phyloP scores from a whole-genome alignment of 2,888 invertebrate species.

The Scaptomyza tumidula region DNA sequence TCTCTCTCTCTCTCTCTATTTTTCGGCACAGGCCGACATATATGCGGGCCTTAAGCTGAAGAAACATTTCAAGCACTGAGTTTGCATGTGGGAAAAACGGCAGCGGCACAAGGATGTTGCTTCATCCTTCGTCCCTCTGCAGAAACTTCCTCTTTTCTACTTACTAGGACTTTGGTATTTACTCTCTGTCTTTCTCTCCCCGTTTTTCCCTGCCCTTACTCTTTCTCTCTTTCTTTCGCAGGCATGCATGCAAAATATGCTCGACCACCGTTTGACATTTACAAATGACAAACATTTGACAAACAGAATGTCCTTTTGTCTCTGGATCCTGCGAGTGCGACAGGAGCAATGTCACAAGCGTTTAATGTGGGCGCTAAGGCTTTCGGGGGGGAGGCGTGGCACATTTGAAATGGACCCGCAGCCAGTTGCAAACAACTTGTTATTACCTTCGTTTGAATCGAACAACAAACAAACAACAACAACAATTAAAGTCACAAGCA shows the following conservation, averaged over 20 bases:
- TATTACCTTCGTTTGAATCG: conserved; percentile 11
- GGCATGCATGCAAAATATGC: conserved; percentile 72
- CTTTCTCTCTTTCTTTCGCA: too few relatives aligned
- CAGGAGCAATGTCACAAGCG: conserved; percentile 55
- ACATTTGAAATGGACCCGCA: conserved; percentile 32
- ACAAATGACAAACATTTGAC: conserved; percentile 81
- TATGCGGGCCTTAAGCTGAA: conserved; percentile 68
- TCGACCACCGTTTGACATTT: conserved; percentile 79
- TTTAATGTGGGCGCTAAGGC: conserved; percentile 56
- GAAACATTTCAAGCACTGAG: conserved; percentile 50
- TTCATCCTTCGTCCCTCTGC: not conserved
- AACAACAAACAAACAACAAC: conserved; percentile 15
- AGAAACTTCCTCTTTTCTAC: conserved; percentile 13
- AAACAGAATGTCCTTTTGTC: conserved; percentile 67
- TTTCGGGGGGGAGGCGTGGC: conserved; percentile 22
- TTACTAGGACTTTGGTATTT: conserved; percentile 27
- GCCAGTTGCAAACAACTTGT: conserved; percentile 33
- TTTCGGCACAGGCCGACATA: conserved; percentile 15
- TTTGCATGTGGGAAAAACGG: conserved; percentile 27
- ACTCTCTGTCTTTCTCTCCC: not conserved
- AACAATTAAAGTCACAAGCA: conserved; percentile 16
- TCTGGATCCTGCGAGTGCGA: conserved; percentile 27
- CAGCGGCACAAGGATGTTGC: not conserved
- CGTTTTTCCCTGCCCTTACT: too few relatives aligned
- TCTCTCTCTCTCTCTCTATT: not conserved